Percentiles rank a stretch among this genome's conserved stretches.
Conservation (phyloP, 2,113 vertebrate species). For the Centropristis striata region DNA sequence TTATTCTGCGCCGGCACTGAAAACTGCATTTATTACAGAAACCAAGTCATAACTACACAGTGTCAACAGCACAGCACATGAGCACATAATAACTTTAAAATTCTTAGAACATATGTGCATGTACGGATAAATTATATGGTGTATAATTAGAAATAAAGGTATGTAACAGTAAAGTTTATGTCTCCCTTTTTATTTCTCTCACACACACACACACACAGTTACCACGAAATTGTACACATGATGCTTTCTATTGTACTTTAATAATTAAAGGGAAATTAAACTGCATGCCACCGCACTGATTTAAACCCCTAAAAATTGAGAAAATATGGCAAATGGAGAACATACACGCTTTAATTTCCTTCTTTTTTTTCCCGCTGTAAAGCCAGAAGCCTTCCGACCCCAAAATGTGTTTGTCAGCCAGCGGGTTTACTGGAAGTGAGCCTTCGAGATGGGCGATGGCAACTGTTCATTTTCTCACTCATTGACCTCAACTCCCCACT, state of each 20-base stretch:
- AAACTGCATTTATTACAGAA: slow-evolving; percentile 73
- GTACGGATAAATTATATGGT: slow-evolving; percentile 37
- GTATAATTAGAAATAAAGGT: slow-evolving; percentile 38
- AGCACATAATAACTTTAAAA: slow-evolving; percentile 46
- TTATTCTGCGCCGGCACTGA: slow-evolving; percentile 66
- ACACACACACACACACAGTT: neutral
- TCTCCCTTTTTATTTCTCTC: neutral
- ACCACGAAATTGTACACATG: slow-evolving; percentile 21
- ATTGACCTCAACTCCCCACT: slow-evolving; percentile 74
- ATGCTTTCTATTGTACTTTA: slow-evolving; percentile 31
- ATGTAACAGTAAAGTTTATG: slow-evolving; percentile 4
- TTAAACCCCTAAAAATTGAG: slow-evolving; percentile 32
- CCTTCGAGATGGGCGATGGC: slow-evolving; percentile 67
- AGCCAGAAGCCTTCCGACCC: slow-evolving; percentile 44
- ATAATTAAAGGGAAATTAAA: slow-evolving; percentile 45
- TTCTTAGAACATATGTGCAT: slow-evolving; percentile 14
- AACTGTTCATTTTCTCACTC: slow-evolving; percentile 81
- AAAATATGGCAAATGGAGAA: slow-evolving; percentile 54
- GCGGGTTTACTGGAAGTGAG: slow-evolving; percentile 59
- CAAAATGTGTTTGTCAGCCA: slow-evolving; percentile 54
- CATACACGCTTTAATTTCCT: slow-evolving; percentile 33
- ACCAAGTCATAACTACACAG: slow-evolving; percentile 55
- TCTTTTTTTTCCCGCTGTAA: slow-evolving; percentile 4
- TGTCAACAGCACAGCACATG: slow-evolving; percentile 32
- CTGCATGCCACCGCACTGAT: slow-evolving; percentile 26